Evolutionary conservation across 1,140 invertebrate genomes (phyloP), one percentile per base, ranked within the genome.

Genomic region (Ruditapes philippinarum): DNA sequence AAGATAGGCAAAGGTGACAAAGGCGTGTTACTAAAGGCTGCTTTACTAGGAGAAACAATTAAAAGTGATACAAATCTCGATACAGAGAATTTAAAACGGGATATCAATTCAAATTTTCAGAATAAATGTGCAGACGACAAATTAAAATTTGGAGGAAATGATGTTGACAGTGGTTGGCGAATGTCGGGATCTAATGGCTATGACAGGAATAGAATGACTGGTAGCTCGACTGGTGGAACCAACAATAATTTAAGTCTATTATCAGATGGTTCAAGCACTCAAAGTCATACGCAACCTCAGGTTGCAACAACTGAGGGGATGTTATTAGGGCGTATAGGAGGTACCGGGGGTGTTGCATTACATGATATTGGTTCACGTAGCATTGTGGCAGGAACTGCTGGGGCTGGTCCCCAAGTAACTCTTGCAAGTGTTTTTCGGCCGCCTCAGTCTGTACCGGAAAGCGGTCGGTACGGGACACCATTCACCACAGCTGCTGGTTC

Each of bases 141-240:
- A 42, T 62, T 51, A 31, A 68, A 88, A 80, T 88, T 88, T 88
- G 38, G 25, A 25, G 87, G 87, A 89, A 89, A 89, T 89, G 87
- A 89, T 42, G 87, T 45, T 81, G 87, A 82, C 80, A 73, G 62
- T 76, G 38, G 51, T 22, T 70, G 51, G 87, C 87, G 87, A 81
- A 89, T 89, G 87, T 89, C 87, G 78, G 80, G 80, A 28, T 38
- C 79, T 74, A 89, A 89, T 89, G 91, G 90, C 60, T 87, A 76
- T 78, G 88, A 92, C 70, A 89, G 83, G 76, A 90, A 89, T 89
- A 92, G 91, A 91, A 84, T 91, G 90, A 92, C 91, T 68, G 91
- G 89, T 65, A 91, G 89, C 54, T 82, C 65, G 84, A 70, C 62
- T 28, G 62, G 74, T 31, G 65, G 62, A 45, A 89, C 78, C 60